phyloP scores from a whole-genome alignment of 2,113 vertebrate species.

The Hippocampus barbouri region DNA sequence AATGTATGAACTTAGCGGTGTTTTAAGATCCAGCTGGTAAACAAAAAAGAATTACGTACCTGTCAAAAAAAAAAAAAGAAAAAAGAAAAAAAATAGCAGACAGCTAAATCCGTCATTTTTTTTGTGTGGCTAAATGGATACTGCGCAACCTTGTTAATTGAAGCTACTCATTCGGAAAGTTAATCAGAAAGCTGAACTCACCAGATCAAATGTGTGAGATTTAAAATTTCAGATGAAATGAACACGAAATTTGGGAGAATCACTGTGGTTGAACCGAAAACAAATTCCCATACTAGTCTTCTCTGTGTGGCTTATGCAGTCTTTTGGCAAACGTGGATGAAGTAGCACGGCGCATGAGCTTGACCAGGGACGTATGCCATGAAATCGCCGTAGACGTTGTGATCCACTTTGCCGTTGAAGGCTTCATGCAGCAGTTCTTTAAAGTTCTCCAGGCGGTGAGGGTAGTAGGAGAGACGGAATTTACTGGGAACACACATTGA shows the following conservation, averaged over 20 bases:
- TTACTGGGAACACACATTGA: conserved; percentile 73
- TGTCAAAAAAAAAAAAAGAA: not conserved
- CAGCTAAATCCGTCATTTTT: no score
- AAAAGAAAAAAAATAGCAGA: no score
- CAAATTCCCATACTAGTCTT: not conserved
- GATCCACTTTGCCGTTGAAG: conserved; percentile 82
- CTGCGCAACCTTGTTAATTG: not conserved
- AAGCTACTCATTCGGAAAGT: no score
- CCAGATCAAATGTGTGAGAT: not conserved
- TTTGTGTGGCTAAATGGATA: not conserved
- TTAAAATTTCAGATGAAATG: not conserved
- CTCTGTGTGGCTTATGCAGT: conserved; percentile 58
- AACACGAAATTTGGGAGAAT: not conserved
- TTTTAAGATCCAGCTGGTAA: not conserved
- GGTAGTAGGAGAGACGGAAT: conserved; percentile 94
- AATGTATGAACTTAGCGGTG: not conserved
- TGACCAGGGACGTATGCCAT: conserved; percentile 78
- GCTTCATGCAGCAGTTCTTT: conserved; percentile 78
- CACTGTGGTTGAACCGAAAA: not conserved
- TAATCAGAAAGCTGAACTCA: not conserved
- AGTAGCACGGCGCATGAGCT: conserved; percentile 83
- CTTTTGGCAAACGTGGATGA: conserved; percentile 92
- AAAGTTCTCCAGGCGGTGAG: conserved; percentile 85
- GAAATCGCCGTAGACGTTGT: conserved; percentile 88
- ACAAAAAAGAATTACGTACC: not conserved